Evolutionary conservation across 1,140 invertebrate genomes (phyloP).

Genomic region (Magallana gigas): DNA sequence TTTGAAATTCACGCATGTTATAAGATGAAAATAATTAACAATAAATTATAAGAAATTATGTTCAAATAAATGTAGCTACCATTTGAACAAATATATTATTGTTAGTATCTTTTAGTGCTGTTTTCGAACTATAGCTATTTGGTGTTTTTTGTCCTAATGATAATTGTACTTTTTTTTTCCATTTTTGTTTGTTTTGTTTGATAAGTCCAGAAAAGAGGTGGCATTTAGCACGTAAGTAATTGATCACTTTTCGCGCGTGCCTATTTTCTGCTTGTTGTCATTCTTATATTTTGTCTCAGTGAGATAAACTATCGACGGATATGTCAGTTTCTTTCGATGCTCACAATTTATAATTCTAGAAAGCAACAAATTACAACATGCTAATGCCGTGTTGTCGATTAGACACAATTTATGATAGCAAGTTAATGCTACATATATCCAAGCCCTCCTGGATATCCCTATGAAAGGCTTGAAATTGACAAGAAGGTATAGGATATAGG

Average conservation of each 20-base stretch:
- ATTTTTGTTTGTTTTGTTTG: too few relatives aligned
- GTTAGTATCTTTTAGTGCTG: too few relatives aligned
- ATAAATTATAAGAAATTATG: too few relatives aligned
- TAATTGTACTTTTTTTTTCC: too few relatives aligned
- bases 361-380: conserved; percentile 31
- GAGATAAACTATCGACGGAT: conserved; percentile 10
- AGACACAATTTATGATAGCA: conserved; percentile 26
- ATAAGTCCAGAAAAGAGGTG: too few relatives aligned
- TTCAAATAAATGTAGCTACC: too few relatives aligned
- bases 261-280: background rate
- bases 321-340: conserved; percentile 12
- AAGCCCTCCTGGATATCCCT: background rate
- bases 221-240: background rate
- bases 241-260: conserved; percentile 9
- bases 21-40: too few relatives aligned
- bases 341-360: conserved; percentile 29
- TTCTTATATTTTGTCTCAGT: conserved; percentile 10
- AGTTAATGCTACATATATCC: conserved; percentile 29
- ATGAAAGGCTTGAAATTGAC: conserved; percentile 31
- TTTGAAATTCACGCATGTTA: too few relatives aligned
- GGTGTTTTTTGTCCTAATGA: too few relatives aligned
- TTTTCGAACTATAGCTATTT: too few relatives aligned
- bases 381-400: conserved; percentile 29
- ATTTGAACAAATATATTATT: too few relatives aligned
- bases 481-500: conserved; percentile 28